These are phyloP conservation scores for Porites divaricata DNA, from an alignment of 92 coral and sea anemone genomes.

Conservation along the genomic window DNA sequence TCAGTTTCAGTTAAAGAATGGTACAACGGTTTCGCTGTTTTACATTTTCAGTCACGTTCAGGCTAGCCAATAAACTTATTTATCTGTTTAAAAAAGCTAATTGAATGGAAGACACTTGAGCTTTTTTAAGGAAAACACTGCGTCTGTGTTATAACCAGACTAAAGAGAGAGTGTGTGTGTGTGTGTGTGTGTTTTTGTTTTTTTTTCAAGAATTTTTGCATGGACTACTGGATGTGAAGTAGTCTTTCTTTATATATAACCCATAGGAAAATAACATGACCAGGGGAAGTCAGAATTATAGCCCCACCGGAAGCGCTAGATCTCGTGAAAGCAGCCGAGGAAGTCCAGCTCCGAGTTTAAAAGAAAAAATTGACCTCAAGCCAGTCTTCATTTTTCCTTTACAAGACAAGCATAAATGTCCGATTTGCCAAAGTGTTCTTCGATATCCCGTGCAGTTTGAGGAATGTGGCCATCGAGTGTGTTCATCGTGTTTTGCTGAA, in stretches of 20 bases:
- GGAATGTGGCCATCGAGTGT: constrained; percentile 89
- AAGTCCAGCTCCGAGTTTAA: constrained; percentile 61
- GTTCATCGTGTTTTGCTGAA: constrained; percentile 80
- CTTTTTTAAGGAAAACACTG: too few species aligned
- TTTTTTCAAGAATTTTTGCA: not conserved
- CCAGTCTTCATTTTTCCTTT: constrained; percentile 82
- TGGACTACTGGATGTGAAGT: not conserved
- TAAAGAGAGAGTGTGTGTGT: too few species aligned
- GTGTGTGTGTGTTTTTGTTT: too few species aligned
- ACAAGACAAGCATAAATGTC: constrained; percentile 84
- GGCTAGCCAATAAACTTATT: too few species aligned
- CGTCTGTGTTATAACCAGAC: not conserved
- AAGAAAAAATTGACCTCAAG: constrained; percentile 21
- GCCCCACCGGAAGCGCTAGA: constrained; percentile 80
- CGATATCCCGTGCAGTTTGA: constrained; percentile 81
- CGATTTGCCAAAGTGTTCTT: constrained; percentile 81
- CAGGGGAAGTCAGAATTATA: constrained; percentile 64
- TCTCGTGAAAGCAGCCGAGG: constrained; percentile 70
- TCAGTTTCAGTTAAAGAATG: too few species aligned
- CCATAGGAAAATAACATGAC: constrained; percentile 53
- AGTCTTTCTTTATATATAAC: too few species aligned
- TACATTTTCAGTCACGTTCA: too few species aligned
- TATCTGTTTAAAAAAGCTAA: too few species aligned
- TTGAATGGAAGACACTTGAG: too few species aligned
- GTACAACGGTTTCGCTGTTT: too few species aligned